Evolutionary conservation across 1,140 invertebrate species (phyloP).

Genomic region (Goniozus legneri): DNA sequence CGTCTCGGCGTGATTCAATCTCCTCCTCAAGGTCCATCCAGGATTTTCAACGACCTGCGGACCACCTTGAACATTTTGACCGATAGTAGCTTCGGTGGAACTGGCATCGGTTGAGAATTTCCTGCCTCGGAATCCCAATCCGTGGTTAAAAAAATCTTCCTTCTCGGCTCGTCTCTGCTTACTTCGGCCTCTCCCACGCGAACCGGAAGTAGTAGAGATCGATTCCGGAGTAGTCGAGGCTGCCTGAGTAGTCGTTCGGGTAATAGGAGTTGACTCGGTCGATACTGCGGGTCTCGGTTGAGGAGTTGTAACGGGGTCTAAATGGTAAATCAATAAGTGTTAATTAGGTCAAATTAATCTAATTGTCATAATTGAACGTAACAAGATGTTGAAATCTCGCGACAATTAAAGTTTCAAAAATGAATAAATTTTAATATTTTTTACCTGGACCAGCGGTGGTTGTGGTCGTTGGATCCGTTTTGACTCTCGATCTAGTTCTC

Average conservation of each 20-base stretch:
- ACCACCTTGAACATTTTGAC: background rate
- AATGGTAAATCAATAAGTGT: no score
- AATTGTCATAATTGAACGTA: no score
- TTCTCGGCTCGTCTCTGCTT: slow-evolving; percentile 24
- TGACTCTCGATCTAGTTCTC: background rate
- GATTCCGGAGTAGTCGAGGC: slow-evolving; percentile 6
- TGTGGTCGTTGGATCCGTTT: background rate
- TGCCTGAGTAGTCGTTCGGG: slow-evolving; percentile 1
- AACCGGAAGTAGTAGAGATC: slow-evolving; percentile 11
- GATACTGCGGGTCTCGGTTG: no score
- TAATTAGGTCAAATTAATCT: no score
- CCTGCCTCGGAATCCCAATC: slow-evolving; percentile 45
- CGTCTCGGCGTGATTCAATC: slow-evolving; percentile 22
- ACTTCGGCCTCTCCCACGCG: slow-evolving; percentile 20
- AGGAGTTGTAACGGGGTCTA: no score
- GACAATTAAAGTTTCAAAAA: no score
- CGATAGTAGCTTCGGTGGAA: slow-evolving; percentile 5
- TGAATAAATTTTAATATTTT: background rate
- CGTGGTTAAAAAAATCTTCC: slow-evolving; percentile 47
- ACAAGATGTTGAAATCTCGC: no score
- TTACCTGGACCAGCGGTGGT: background rate
- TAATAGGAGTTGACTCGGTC: no score
- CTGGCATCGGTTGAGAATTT: slow-evolving; percentile 19
- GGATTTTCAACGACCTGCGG: slow-evolving; percentile 24
- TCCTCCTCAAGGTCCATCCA: slow-evolving; percentile 43